Evolutionary conservation across 53 echinoderm and acorn worm species (phyloP), one percentile per base, ranked within the genome.

Genomic region (Mesocentrotus franciscanus): DNA sequence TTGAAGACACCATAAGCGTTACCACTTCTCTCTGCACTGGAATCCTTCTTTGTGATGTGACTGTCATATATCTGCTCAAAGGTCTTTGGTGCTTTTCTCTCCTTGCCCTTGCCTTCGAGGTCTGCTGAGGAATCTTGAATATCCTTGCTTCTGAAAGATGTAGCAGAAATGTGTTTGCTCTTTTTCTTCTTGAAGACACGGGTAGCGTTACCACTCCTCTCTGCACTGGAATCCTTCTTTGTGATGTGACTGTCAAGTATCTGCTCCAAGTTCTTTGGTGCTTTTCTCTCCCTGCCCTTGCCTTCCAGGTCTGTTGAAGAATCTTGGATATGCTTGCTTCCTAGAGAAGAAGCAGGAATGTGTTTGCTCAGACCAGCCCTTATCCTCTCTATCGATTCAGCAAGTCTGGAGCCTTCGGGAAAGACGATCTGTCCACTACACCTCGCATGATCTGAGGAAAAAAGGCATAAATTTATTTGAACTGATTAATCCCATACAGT

Each of bases 361-460:
- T 4, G 10, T 27, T 87, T 56, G 58, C 58, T 58, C 27, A 87
- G 10, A 29, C 57, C 87, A 58, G 58, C 11, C 58, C 58, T 56
- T 26, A 87, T 58, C 57, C 87, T 33, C 1, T 87, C 87, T 59
- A 87, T 87, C 11, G 87, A 87, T 87, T 87, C 87, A n/a, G 87
- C 87, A 26, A 87, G 87, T 27, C 14, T 87, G 58, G 87, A 87
- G 27, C 87, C 87, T 58, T 87, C 87, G 6, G 87, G 87, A 58
- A 87, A 87, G 29, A 57, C 1, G 15, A 87, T 87, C 87, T 87
- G 87, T 17, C 87, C 87, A 29, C n/a, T 58, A 58, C 87, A 87
- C 34, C 87, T 87, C 12, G 87, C 87, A 58, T 87, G 87, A 59
- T 87, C 87, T 87, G 81, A 26, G 26, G n/a, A 87, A 17, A 85